Evolutionary conservation across 1,140 invertebrate genomes (phyloP).

Genomic region (Bombus pyrosoma): DNA sequence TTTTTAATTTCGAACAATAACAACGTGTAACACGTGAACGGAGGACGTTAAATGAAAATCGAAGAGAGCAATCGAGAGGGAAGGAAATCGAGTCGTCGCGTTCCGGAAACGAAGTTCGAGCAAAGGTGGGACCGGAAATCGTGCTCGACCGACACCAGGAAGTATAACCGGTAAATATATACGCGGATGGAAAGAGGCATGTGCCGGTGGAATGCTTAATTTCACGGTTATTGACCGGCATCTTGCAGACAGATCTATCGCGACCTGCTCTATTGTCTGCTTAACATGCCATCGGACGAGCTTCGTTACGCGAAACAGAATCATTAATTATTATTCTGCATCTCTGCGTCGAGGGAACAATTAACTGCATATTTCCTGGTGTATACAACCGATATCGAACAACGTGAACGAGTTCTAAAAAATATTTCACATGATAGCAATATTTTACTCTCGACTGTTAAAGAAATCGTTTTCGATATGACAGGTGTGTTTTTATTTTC

Average conservation of each 20-base stretch:
- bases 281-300: conserved; percentile 29
- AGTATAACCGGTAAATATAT: conserved; percentile 69
- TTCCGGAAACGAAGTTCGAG: conserved; percentile 59
- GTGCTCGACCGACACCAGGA: conserved; percentile 65
- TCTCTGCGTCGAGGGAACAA: background rate
- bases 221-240: conserved; percentile 64
- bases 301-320: conserved; percentile 29
- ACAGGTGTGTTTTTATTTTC: too few relatives aligned
- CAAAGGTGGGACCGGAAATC: conserved; percentile 65
- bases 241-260: conserved; percentile 57
- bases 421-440: background rate
- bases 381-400: background rate
- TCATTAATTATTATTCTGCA: conserved; percentile 39
- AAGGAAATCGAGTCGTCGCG: conserved; percentile 27
- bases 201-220: conserved; percentile 67
- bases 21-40: background rate
- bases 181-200: conserved; percentile 61
- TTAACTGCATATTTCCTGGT: background rate
- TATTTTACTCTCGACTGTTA: too few relatives aligned
- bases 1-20: background rate
- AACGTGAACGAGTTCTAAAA: background rate
- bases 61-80: background rate
- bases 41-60: background rate
- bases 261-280: conserved; percentile 54
- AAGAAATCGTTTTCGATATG: too few relatives aligned